Percentiles rank a stretch among this genome's conserved stretches.
Conservation (phyloP, 2,888 invertebrate genomes). For the Elgonia sp. region DNA sequence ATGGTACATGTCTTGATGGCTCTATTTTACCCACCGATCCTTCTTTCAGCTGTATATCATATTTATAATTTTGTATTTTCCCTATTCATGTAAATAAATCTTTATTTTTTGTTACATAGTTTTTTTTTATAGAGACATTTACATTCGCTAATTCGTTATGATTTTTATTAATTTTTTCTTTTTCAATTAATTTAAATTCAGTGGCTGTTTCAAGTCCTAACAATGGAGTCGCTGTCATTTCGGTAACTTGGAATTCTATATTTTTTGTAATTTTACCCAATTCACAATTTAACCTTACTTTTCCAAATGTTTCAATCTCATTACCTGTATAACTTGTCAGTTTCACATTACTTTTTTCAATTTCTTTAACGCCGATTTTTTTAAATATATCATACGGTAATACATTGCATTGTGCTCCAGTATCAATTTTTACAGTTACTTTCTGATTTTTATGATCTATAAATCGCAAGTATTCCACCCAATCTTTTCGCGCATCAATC, state of each 20-base stretch:
- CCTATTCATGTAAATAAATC: conserved; percentile 72
- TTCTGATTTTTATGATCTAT: conserved; percentile 3
- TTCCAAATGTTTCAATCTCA: background rate
- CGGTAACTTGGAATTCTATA: conserved; percentile 15
- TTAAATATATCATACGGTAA: conserved; percentile 19
- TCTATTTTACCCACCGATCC: no score
- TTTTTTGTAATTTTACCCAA: conserved; percentile 27
- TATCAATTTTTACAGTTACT: conserved; percentile 49
- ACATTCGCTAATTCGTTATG: background rate
- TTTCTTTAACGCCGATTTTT: conserved; percentile 25
- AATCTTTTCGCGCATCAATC: background rate
- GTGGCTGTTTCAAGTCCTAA: background rate
- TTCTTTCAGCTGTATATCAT: no score
- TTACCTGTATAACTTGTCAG: conserved; percentile 10
- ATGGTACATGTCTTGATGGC: conserved; percentile 30
- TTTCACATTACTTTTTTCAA: conserved; percentile 32
- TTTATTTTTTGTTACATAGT: conserved; percentile 50
- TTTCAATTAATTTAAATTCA: background rate
- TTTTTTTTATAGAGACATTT: background rate
- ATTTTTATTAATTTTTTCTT: background rate
- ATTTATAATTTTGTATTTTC: conserved; percentile 4
- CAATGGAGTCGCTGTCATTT: conserved; percentile 14
- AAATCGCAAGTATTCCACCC: background rate
- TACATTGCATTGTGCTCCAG: conserved; percentile 59
- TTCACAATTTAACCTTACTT: conserved; percentile 13